phyloP scores from a whole-genome alignment of 1,140 invertebrate species.

The Zaprionus nigranus region DNA sequence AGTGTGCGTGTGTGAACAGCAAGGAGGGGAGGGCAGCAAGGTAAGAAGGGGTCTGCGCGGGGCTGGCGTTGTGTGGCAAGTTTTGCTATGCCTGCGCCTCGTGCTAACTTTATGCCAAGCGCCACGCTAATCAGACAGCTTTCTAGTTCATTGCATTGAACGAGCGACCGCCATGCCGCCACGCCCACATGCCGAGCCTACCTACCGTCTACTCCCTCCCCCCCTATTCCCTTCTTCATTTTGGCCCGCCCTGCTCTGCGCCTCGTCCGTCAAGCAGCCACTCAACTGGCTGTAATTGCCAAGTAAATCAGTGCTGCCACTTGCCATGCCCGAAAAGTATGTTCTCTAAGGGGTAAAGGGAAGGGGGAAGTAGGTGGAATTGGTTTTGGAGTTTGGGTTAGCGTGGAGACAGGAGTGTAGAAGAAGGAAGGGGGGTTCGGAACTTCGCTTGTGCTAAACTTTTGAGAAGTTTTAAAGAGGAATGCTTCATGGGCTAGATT shows the following conservation, averaged over 20 bases:
- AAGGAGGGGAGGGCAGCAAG: neutral
- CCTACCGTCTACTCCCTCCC: too few relatives aligned
- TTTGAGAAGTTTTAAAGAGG: constrained; percentile 76
- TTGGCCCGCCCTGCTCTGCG: constrained; percentile 11
- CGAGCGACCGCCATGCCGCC: constrained; percentile 29
- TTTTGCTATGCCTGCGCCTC: constrained; percentile 49
- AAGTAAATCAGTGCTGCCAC: constrained; percentile 81
- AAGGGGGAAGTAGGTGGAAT: neutral
- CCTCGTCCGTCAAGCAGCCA: constrained; percentile 60
- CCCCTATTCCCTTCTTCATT: neutral
- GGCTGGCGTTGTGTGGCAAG: constrained; percentile 50
- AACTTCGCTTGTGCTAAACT: constrained; percentile 55
- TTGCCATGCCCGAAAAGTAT: constrained; percentile 78
- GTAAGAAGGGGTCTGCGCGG: neutral
- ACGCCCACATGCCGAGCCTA: constrained; percentile 35
- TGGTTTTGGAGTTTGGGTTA: constrained; percentile 1
- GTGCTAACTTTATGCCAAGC: constrained; percentile 56
- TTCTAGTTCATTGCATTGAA: constrained; percentile 79
- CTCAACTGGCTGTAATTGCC: constrained; percentile 73
- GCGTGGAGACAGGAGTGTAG: neutral
- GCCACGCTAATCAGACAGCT: constrained; percentile 79
- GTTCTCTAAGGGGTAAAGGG: constrained; percentile 11
- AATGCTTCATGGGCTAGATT: constrained; percentile 80
- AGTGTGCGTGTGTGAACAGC: constrained; percentile 13
- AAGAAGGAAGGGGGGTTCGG: constrained; percentile 6